Evolutionary conservation across 2,797 vertebrate genomes (phyloP).

Genomic region (Hippopotamyrus pictus): DNA sequence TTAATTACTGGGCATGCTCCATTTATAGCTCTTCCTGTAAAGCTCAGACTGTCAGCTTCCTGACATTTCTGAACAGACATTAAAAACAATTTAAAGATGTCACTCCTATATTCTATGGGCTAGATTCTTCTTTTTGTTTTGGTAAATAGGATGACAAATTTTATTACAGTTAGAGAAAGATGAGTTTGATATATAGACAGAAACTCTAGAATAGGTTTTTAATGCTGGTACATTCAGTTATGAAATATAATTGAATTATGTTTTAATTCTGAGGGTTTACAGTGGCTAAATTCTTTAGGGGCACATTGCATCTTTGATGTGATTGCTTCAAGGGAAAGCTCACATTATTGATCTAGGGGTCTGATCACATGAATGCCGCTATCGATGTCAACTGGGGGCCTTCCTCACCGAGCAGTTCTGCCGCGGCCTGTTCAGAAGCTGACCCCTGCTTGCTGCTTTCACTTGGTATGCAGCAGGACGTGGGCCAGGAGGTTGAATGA

Average conservation of each 20-base stretch:
- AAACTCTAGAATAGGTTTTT: not conserved
- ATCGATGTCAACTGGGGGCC: constrained; percentile 20
- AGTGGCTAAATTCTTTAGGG: not conserved
- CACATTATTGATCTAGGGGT: constrained; percentile 36
- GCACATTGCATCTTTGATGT: not conserved
- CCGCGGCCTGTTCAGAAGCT: not conserved
- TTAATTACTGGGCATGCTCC: not conserved
- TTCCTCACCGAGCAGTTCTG: not conserved
- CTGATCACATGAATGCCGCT: constrained; percentile 28
- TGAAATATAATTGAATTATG: not conserved
- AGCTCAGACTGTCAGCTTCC: not conserved
- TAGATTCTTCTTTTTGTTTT: not conserved
- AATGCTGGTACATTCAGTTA: not conserved
- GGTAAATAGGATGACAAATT: not conserved
- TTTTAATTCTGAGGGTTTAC: not conserved
- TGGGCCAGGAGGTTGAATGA: not conserved
- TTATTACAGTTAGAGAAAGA: not conserved
- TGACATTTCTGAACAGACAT: not conserved
- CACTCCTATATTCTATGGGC: not conserved
- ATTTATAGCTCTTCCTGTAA: not conserved
- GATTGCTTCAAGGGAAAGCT: constrained; percentile 23
- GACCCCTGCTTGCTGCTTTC: not conserved
- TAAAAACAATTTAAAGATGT: not conserved
- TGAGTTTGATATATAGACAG: not conserved
- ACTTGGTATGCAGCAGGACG: not conserved